Percentiles rank a stretch among this genome's conserved stretches.
These are phyloP conservation scores for Hypselothyrea guttata DNA, from an alignment of 2,888 invertebrate genomes.

Conservation along the genomic window DNA sequence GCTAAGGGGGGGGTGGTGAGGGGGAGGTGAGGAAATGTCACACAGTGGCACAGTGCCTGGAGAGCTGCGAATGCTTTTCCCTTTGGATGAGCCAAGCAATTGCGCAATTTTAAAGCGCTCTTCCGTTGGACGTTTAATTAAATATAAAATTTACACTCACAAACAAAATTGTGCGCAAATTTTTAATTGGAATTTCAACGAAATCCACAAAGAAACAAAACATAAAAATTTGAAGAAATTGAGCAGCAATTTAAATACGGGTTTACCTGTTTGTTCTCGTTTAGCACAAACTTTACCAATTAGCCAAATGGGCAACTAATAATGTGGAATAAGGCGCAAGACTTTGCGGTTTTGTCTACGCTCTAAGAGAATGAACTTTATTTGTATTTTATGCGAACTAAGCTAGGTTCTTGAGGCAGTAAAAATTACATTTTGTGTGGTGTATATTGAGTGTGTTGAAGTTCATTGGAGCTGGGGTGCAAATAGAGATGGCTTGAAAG, in stretches of 20 bases:
- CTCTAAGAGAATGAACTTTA: too few relatives aligned
- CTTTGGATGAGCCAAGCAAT: slow-evolving; percentile 48
- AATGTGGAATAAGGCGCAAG: background rate
- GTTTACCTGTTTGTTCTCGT: background rate
- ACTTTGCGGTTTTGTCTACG: background rate
- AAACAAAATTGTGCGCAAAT: slow-evolving; percentile 18
- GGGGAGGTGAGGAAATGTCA: background rate
- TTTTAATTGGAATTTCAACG: slow-evolving; percentile 34
- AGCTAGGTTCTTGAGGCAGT: too few relatives aligned
- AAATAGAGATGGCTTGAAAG: too few relatives aligned
- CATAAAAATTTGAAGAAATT: background rate
- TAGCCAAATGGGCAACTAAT: slow-evolving; percentile 13
- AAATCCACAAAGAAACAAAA: slow-evolving; percentile 18
- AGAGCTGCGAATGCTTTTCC: background rate
- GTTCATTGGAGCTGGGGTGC: too few relatives aligned
- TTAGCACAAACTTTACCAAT: slow-evolving; percentile 7
- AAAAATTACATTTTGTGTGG: too few relatives aligned
- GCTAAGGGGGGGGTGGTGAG: background rate
- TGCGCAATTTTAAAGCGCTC: slow-evolving; percentile 55
- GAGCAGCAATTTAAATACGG: background rate
- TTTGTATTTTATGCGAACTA: too few relatives aligned
- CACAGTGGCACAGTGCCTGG: slow-evolving; percentile 6
- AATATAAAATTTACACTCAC: slow-evolving; percentile 58
- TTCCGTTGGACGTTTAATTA: slow-evolving; percentile 58
- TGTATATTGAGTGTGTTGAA: too few relatives aligned